Evolutionary conservation across 2,113 vertebrate genomes (phyloP), one percentile per base, ranked within the genome.

Genomic region (Siphamia tubifer): DNA sequence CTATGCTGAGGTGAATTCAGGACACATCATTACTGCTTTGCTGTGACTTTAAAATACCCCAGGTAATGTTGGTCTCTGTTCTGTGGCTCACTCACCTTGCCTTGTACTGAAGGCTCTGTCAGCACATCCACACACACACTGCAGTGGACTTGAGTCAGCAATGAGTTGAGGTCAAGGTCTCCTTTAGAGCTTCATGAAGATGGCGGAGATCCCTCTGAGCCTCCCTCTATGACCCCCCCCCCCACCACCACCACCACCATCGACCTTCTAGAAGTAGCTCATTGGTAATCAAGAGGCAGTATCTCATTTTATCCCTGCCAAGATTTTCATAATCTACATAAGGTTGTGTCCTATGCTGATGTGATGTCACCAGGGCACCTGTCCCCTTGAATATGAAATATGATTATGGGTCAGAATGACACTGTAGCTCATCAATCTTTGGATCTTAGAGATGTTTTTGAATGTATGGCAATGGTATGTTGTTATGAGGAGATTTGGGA

Each of bases 61-160:
- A n/a, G n/a, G n/a, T n/a, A n/a, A n/a, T n/a, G n/a, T n/a, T n/a
- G n/a, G n/a, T n/a, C n/a, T n/a, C n/a, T n/a, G n/a, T n/a, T n/a
- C n/a, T n/a, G n/a, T n/a, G 6, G 8, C 38, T 40, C 1, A 5
- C 8, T 40, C 38, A 40, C 3, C 38, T 20, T 5, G 38, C n/a
- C n/a, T n/a, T 40, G 17, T 11, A 9, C 10, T 6, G 17, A n/a
- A n/a, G n/a, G n/a, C n/a, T n/a, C n/a, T 40, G 9, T 20, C 17
- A 19, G n/a, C 36, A 8, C 36, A 19, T 8, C 38, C n/a, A 6
- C 15, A n/a, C n/a, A n/a, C n/a, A n/a, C n/a, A 31, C 47, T 16
- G 28, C 13, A 12, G 24, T 27, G 48, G 13, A 17, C 44, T 42
- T 42, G 58, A 47, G 48, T 71, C 68, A 71, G 56, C 68, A n/a